These are phyloP conservation scores for Oreochromis mossambicus DNA, from an alignment of 2,797 vertebrate species.

Conservation along the genomic window DNA sequence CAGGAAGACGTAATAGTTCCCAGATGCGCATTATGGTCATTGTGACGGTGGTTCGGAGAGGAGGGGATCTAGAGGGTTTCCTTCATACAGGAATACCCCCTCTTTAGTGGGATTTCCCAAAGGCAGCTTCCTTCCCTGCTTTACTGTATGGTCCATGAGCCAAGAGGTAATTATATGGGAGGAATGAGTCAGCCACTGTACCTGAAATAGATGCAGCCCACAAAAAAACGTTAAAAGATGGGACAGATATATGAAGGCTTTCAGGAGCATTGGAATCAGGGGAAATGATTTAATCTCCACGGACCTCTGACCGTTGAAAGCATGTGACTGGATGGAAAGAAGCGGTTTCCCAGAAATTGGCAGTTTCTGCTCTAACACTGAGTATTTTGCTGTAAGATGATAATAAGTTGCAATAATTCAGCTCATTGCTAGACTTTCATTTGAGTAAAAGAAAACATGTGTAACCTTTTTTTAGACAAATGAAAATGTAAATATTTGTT, in stretches of 20 bases:
- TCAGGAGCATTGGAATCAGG: neutral
- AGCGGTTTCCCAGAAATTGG: neutral
- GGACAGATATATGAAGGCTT: neutral
- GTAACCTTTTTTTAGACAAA: neutral
- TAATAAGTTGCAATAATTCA: neutral
- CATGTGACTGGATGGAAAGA: neutral
- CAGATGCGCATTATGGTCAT: slow-evolving; percentile 11
- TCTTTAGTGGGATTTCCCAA: slow-evolving; percentile 59
- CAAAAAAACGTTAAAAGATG: slow-evolving; percentile 23
- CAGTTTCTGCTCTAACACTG: neutral
- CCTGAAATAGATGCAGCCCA: slow-evolving; percentile 54
- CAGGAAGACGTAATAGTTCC: slow-evolving; percentile 30
- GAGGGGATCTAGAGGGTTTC: slow-evolving; percentile 23
- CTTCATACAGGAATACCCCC: slow-evolving; percentile 48
- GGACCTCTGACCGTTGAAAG: neutral
- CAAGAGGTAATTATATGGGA: slow-evolving; percentile 52
- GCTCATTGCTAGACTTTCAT: neutral
- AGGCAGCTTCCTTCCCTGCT: slow-evolving; percentile 27
- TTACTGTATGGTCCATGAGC: slow-evolving; percentile 30
- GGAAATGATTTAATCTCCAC: neutral
- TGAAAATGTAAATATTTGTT: neutral
- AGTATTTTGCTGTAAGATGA: neutral
- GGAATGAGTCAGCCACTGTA: slow-evolving; percentile 58
- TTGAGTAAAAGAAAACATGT: neutral
- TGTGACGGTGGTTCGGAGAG: neutral